phyloP scores from a whole-genome alignment of 2,797 vertebrate genomes.

The Acanthiza pusilla region DNA sequence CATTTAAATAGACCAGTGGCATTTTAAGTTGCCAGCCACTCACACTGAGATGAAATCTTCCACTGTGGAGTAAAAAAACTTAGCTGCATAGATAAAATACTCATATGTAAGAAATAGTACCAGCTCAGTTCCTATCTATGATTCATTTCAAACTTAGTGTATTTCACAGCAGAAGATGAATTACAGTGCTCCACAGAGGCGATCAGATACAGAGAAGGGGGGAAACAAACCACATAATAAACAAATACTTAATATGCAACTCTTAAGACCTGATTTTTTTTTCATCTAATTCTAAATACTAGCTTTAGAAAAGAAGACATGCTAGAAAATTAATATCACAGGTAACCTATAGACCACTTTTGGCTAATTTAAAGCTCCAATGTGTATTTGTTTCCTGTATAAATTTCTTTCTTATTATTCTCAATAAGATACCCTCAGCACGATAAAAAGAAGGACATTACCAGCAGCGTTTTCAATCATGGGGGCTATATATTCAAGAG shows the following conservation, averaged over 20 bases:
- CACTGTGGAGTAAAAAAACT: not conserved
- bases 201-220: not conserved
- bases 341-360: conserved; percentile 61
- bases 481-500: conserved; percentile 87
- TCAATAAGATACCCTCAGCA: conserved; percentile 69
- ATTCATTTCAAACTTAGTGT: not conserved
- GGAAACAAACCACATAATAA: not conserved
- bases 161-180: not conserved
- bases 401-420: conserved; percentile 83
- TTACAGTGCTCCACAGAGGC: not conserved
- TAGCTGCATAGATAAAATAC: not conserved
- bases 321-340: conserved; percentile 67
- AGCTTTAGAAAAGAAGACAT: not conserved
- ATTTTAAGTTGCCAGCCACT: not conserved
- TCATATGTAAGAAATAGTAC: not conserved
- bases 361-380: conserved; percentile 65
- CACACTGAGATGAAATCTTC: not conserved
- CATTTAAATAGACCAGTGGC: not conserved
- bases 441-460: conserved; percentile 79
- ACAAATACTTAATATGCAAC: not conserved
- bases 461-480: conserved; percentile 87
- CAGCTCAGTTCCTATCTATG: not conserved
- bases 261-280: not conserved
- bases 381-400: conserved; percentile 78
- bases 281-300: not conserved